Evolutionary conservation across 2,113 vertebrate species (phyloP).

Genomic region (Osmerus eperlanus): DNA sequence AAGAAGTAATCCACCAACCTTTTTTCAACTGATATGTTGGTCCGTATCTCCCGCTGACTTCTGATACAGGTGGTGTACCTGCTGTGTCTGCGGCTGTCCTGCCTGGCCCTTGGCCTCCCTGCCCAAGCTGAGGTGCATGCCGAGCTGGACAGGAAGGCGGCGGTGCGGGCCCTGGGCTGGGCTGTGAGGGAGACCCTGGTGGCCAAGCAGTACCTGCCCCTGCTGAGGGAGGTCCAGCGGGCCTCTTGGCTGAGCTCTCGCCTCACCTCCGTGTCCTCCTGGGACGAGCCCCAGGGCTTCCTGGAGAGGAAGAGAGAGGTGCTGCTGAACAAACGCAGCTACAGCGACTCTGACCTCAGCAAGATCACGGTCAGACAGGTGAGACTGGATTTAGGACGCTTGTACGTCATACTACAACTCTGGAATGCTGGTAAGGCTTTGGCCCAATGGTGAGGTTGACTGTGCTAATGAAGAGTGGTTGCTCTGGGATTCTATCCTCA

Average conservation of each 20-base stretch:
- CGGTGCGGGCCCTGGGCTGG: constrained; percentile 50
- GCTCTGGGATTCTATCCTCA: too few relatives aligned
- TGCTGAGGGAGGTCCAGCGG: constrained; percentile 48
- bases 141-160: constrained; percentile 67
- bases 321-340: constrained; percentile 70
- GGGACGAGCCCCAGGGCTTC: constrained; percentile 68
- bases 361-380: constrained; percentile 61
- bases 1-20: too few relatives aligned
- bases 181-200: constrained; percentile 67
- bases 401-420: not conserved
- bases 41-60: not conserved
- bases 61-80: constrained; percentile 64
- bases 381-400: constrained; percentile 2
- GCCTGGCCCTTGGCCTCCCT: constrained; percentile 61
- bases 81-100: constrained; percentile 66
- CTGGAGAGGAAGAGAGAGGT: constrained; percentile 65
- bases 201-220: constrained; percentile 55
- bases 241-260: constrained; percentile 8
- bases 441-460: too few relatives aligned
- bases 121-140: constrained; percentile 57
- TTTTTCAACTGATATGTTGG: too few relatives aligned
- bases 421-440: too few relatives aligned
- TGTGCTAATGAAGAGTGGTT: too few relatives aligned
- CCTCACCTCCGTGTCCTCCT: constrained; percentile 55
- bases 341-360: constrained; percentile 75